Evolutionary conservation across 2,113 vertebrate species (phyloP).

Genomic region (Caranx melampygus): DNA sequence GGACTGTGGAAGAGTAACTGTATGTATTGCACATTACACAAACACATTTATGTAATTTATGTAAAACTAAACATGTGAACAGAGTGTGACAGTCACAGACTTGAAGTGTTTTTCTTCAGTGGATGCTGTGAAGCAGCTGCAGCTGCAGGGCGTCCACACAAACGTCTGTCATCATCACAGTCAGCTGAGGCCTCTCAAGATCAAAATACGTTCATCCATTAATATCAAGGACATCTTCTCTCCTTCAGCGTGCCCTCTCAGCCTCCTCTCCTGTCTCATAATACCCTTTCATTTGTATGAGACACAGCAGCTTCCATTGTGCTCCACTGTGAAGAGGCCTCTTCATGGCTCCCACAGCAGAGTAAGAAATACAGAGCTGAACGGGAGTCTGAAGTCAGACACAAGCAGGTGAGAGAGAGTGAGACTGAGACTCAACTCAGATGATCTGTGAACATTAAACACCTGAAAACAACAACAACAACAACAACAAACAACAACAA

Average conservation of each 20-base stretch:
- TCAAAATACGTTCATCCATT: conserved; percentile 59
- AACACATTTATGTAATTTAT: background rate
- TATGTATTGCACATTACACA: too few relatives aligned
- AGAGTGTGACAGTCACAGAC: background rate
- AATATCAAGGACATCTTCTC: conserved; percentile 49
- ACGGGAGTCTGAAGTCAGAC: conserved; percentile 38
- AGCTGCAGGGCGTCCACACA: conserved; percentile 23
- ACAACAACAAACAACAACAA: too few relatives aligned
- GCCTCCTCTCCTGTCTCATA: conserved; percentile 17
- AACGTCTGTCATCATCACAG: conserved; percentile 32
- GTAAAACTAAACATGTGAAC: background rate
- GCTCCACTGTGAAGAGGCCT: conserved; percentile 17
- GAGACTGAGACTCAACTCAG: background rate
- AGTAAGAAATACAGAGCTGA: conserved; percentile 11
- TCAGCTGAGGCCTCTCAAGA: conserved; percentile 42
- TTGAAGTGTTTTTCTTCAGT: conserved; percentile 18
- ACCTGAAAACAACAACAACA: background rate
- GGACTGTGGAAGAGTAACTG: too few relatives aligned
- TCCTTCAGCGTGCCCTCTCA: conserved; percentile 33
- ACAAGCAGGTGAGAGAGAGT: conserved; percentile 12
- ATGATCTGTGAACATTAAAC: background rate
- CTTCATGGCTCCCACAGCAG: conserved; percentile 41
- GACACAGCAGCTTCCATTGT: conserved; percentile 8
- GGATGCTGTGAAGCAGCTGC: background rate
- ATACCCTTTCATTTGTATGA: conserved; percentile 25